These are phyloP conservation scores for Manis javanica DNA, from an alignment of 2,797 vertebrate species.

Conservation along the genomic window DNA sequence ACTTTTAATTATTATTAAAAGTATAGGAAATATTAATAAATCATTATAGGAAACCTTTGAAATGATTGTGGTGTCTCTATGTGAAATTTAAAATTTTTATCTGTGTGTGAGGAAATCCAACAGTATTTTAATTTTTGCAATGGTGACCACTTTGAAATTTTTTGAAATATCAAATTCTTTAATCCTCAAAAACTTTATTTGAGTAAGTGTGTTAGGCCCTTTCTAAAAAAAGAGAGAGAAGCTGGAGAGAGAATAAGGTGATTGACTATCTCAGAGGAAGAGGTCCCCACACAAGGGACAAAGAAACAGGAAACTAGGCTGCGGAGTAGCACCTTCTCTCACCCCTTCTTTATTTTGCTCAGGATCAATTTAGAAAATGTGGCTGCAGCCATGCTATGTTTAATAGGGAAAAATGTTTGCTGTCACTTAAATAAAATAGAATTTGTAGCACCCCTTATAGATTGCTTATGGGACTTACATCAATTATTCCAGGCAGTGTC, in stretches of 20 bases:
- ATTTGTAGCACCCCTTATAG: background rate
- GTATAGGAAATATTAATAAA: too few relatives aligned
- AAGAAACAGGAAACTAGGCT: background rate
- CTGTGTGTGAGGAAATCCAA: background rate
- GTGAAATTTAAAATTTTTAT: background rate
- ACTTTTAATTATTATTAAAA: too few relatives aligned
- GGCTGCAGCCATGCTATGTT: background rate
- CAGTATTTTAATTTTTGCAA: background rate
- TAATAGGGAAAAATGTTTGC: background rate
- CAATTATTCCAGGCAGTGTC: background rate
- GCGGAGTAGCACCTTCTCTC: background rate
- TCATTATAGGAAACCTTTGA: background rate
- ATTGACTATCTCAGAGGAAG: background rate
- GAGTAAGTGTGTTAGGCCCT: background rate
- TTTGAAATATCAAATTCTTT: slow-evolving; percentile 11
- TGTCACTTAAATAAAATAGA: background rate
- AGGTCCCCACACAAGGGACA: background rate
- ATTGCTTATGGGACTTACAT: background rate
- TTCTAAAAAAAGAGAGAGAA: background rate
- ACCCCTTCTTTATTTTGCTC: background rate
- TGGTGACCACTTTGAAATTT: background rate
- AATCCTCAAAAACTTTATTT: background rate
- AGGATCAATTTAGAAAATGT: background rate
- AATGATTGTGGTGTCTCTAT: background rate
- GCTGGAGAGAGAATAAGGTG: background rate